phyloP scores from a whole-genome alignment of 2,888 invertebrate species.

The Hipparchia semele region DNA sequence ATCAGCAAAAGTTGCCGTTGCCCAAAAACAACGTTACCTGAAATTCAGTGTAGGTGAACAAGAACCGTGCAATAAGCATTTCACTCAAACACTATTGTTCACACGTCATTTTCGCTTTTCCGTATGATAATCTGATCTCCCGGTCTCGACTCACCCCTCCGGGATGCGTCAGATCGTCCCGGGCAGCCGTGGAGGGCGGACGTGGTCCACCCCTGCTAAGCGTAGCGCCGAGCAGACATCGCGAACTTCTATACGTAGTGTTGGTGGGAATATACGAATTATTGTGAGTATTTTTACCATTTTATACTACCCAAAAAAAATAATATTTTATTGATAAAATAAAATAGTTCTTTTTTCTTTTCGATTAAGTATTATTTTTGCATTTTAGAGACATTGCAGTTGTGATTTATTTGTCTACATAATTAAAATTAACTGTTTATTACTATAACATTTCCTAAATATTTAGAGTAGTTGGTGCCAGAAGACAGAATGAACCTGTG shows the following conservation, averaged over 20 bases:
- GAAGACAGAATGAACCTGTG: too few species aligned
- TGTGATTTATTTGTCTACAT: too few species aligned
- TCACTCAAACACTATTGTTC: conserved; percentile 16
- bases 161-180: conserved; percentile 57
- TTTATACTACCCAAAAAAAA: too few species aligned
- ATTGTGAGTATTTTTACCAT: conserved; percentile 31
- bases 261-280: conserved; percentile 29
- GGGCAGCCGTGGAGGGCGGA: conserved; percentile 49
- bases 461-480: too few species aligned
- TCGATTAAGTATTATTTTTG: background rate
- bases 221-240: conserved; percentile 43
- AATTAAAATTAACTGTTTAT: too few species aligned
- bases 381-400: too few species aligned
- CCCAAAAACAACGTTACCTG: background rate
- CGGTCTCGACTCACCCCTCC: conserved; percentile 44
- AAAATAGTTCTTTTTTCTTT: background rate
- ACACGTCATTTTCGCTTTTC: conserved; percentile 32
- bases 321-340: background rate
- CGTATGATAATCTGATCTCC: conserved; percentile 31
- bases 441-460: too few species aligned
- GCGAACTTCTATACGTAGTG: conserved; percentile 54
- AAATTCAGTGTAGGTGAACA: background rate
- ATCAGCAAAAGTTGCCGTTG: background rate
- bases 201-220: conserved; percentile 44
- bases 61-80: conserved; percentile 3